Base-by-base conservation (phyloP, 2,888 invertebrate species). In the Ochropleura leucogaster region DNA sequence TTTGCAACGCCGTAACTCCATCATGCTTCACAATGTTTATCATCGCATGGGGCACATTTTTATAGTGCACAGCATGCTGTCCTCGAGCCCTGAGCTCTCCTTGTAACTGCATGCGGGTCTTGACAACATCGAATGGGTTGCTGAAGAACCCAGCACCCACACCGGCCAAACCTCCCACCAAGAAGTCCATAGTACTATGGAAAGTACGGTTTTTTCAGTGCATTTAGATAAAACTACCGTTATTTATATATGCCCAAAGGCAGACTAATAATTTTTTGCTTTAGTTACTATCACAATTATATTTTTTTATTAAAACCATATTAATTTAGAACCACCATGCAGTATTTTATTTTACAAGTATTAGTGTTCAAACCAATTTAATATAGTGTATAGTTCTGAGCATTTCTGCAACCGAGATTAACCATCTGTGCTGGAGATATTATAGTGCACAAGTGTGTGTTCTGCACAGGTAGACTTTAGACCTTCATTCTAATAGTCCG, bases 111-210 rank as follows among this genome's bases (percentile, higher is more conserved):
- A 99, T 97, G 0, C 99, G 97, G 20, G 98, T 99, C 96, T 99
- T 99, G 53, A 99, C 94, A 10, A 99, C 99, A 91, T 99, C 99
- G 86, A 99, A 97, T 0, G 99, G 99, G 94, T 99, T 99, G 80
- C 98, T 98, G 90, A 99, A 98, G 89, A 98, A 97, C 12, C 98
- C 98, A 0, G 98, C 98, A 4, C 98, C 97, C 47, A 98, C 97
- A 0, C 98, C 98, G 0, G 98, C 97, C 69, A 97, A 84, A n/a
- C 97, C 98, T 51, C 98, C 98, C 65, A 98, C 96, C n/a, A 97
- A 87, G 93, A 98, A 98, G 92, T 98, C 98, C 97, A 97, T 98
- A 78, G 89, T 90, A 87, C 92, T 93, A 92, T 49, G 85, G 77
- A 89, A 88, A 68, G 71, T 74, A 83, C 7, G 18, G 18, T 70